Evolutionary conservation across 1,140 invertebrate species (phyloP), one percentile per base, ranked within the genome.

Genomic region (Drosophila lowei): DNA sequence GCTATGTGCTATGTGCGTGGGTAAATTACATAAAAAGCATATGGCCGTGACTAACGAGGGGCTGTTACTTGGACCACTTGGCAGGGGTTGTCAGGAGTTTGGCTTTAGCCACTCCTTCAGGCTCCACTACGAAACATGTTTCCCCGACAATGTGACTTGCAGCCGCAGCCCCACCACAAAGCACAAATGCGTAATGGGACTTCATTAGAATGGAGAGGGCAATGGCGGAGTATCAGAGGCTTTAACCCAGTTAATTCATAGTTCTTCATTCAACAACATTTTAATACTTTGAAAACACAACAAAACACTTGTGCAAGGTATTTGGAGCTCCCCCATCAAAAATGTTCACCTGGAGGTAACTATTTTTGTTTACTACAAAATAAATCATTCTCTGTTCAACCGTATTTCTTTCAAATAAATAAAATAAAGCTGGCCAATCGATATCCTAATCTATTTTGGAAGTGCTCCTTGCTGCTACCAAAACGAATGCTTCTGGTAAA

Each of bases 11-110:
- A 28, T 48, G 58, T 48, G 55, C n/a, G 63, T 53, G 54, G 72
- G 61, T 63, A 59, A 78, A 78, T 86, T 86, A 86, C 83, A 86
- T 86, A 88, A 86, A 86, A 86, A 81, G 65, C 81, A 88, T 86
- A 86, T 81, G 81, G 65, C 81, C 81, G 81, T 86, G 86, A 88
- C 83, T 86, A 86, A 86, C 77, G 83, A 86, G 81, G 63, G 81
- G 78, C 65, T 86, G 83, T 78, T 78, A 74, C 70, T 81, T 77
- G 68, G 72, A 48, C 60, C 63, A 80, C 76, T 76, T 43, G 68
- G 50, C 41, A 41, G 42, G 43, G 59, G 62, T 61, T 72, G 52
- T 53, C 41, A 64, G 73, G 68, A 50, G 57, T 46, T 74, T 71
- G 86, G 64, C 58, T 5, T 38, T 38, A 38, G 8, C 28, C 28